Base-by-base conservation (phyloP, 92 coral and sea anemone species). In the Isaurus tuberculatus region DNA sequence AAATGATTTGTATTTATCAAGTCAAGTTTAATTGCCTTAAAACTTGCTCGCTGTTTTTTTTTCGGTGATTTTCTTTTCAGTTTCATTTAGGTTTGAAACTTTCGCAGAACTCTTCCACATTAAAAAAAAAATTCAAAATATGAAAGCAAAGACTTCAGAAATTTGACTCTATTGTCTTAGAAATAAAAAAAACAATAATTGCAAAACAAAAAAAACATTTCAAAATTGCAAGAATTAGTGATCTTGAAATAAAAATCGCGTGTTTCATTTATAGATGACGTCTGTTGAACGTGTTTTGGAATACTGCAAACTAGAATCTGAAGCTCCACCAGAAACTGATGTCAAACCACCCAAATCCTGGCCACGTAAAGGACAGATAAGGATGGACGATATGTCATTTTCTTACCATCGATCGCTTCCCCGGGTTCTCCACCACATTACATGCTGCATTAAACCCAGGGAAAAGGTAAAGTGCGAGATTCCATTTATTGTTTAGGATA, bases 281-380 rank as follows among this genome's bases (percentile, higher is more conserved):
- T 89, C 92, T 22, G 92, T 89, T 5, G 92, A 89, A 69, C 85
- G 92, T 42, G 84, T 89, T 4, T 28, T 89, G 33, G 92, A 89
- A 29, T 89, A 89, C 85, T 79, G 86, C 28, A 86, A 86, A 46
- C 83, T 89, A 5, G 92, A 89, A 73, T 74, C 92, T 8, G 92
- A 89, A 33, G 89, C 89, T 27, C 75, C 84, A 8, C 73, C 92
- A 2, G 92, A 89, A 83, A 89, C 92, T 14, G 92, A 89, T 57
- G 67, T 81, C 30, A 89, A 85, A 44, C 92, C 92, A 32, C 84
- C 78, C 64, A 81, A 86, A 31, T 69, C 44, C 69, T 89, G 92
- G 92, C 92, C 92, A 49, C 75, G 78, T 30, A 89, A 85, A 64
- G 92, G 92, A 17, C 68, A 73, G 67, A 86, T 89, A 19, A 86